phyloP scores from a whole-genome alignment of 2,113 vertebrate species.

The Nansenia antarctica region DNA sequence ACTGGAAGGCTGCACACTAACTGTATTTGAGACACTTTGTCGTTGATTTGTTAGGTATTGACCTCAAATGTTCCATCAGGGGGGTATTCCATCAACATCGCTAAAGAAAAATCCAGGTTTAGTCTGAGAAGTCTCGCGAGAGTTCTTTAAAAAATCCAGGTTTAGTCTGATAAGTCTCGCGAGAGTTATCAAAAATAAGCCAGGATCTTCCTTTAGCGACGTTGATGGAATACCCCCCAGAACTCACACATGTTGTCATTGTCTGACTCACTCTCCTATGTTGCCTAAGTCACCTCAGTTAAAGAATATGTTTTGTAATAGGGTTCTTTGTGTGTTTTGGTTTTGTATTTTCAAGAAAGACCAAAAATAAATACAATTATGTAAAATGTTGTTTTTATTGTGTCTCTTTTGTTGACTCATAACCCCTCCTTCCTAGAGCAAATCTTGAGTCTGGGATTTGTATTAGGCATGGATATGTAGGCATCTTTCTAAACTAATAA shows the following conservation, averaged over 20 bases:
- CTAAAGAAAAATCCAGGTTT: no score
- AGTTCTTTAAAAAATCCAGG: no score
- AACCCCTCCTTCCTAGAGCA: no score
- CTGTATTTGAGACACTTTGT: constrained; percentile 46
- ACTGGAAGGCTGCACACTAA: constrained; percentile 63
- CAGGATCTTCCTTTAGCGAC: no score
- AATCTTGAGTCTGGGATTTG: no score
- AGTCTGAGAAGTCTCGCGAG: no score
- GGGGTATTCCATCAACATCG: no score
- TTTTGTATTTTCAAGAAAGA: constrained; percentile 80
- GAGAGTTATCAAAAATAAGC: no score
- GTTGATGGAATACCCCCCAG: no score
- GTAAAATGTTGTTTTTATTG: constrained; percentile 11
- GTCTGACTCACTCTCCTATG: constrained; percentile 68
- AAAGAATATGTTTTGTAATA: constrained; percentile 76
- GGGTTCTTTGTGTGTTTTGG: constrained; percentile 76
- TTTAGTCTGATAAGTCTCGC: no score
- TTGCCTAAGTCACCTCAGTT: constrained; percentile 75
- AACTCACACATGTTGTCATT: constrained; percentile 55
- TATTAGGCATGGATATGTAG: no score
- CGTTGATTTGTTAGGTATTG: constrained; percentile 56
- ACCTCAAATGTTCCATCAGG: constrained; percentile 66
- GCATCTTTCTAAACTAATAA: no score
- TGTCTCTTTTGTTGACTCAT: background rate
- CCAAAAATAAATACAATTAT: constrained; percentile 75